Base-by-base conservation (phyloP, 1,140 invertebrate species). In the Sycobia sp. region DNA sequence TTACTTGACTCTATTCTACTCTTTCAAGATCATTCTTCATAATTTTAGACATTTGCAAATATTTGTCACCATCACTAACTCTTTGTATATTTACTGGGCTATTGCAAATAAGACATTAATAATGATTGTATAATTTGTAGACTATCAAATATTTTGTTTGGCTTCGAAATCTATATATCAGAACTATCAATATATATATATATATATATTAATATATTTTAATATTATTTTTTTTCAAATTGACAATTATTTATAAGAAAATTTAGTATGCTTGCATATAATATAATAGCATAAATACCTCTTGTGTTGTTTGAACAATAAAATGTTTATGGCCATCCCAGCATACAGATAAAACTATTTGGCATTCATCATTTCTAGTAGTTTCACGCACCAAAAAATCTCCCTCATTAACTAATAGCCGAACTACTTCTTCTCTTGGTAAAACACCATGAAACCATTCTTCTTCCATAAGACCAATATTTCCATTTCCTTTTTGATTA, bases 401-500 rank as follows among this genome's bases (percentile, higher is more conserved):
- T 1, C 96, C 96, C 72, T 98, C 92, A 47, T 88, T 88, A 13
- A 89, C 87, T 20, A 98, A 82, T 14, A 98, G 84, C 62, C 95
- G 82, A 13, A 97, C 94, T 3, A 98, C 96, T 83, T 99, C 96
- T 79, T 98, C 96, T 43, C 96, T 83, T 0, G 96, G 96, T 32
- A 99, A 74, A 2, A 98, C 95, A 5, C 96, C 96, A 76, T 99
- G 96, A 81, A 98, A 99, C 96, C 96, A 99, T 77, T 96, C 93
- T 79, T 96, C 93, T 65, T 96, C 93, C 56, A 91, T 89, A 16
- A 94, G 78, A 23, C 71, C 75, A 29, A 73, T 76, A 36, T 71
- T 76, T 32, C 71, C 72, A 25, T 65, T 75, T 49, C 68, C 73
- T 65, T 78, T 78, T 66, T 80, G 78, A 65, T 72, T 77, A 27